A percentile compares a stretch with the other conserved stretches of the same genome.
phyloP scores from a whole-genome alignment of 2,113 vertebrate genomes.

The Nematolebias whitei region DNA sequence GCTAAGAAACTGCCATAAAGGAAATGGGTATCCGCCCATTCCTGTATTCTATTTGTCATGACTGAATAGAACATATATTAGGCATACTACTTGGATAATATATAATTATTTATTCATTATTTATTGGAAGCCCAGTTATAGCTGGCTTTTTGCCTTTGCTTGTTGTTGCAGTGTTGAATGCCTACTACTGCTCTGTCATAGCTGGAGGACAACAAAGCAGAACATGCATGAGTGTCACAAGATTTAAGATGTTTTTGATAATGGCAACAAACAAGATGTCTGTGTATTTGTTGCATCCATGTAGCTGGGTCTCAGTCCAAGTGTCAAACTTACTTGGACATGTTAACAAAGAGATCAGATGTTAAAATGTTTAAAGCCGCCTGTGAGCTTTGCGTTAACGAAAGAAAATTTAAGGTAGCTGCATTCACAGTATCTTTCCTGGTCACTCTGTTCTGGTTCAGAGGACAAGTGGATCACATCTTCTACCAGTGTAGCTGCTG shows the following conservation, averaged over 20 bases:
- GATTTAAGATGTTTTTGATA: constrained; percentile 14
- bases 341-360: background rate
- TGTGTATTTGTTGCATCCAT: background rate
- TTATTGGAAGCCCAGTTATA: constrained; percentile 48
- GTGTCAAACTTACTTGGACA: constrained; percentile 2
- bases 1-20: constrained; percentile 73
- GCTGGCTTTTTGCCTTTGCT: constrained; percentile 39
- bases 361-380: background rate
- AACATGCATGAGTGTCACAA: constrained; percentile 3
- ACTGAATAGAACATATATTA: constrained; percentile 35
- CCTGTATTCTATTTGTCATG: constrained; percentile 35
- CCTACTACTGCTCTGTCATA: constrained; percentile 21
- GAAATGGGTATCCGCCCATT: constrained; percentile 32
- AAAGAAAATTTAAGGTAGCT: background rate
- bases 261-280: background rate
- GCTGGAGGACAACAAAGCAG: background rate
- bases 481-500: constrained; percentile 53
- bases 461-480: constrained; percentile 31
- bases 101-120: constrained; percentile 43
- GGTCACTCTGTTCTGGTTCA: background rate
- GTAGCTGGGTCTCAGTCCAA: constrained; percentile 20
- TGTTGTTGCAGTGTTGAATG: constrained; percentile 27
- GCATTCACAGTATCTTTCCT: background rate
- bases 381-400: background rate
- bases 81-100: constrained; percentile 38